Evolutionary conservation across 2,888 invertebrate genomes (phyloP).

Genomic region (Artemia sinica): DNA sequence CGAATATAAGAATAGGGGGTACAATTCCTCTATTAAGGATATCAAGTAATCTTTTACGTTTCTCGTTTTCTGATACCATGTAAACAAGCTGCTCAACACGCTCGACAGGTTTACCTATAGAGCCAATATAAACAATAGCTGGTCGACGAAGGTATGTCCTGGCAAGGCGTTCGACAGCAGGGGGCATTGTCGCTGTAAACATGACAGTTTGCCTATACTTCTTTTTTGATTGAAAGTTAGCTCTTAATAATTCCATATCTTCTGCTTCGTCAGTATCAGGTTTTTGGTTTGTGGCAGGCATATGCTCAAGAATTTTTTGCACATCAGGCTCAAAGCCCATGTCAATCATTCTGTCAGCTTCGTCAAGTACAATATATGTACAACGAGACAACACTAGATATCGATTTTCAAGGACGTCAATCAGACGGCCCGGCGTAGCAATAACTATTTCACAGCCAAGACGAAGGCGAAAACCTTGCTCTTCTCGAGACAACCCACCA

Average conservation of each 20-base stretch:
- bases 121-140: conserved; percentile 92
- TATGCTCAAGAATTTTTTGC: conserved; percentile 87
- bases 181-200: conserved; percentile 99
- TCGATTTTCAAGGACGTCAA: conserved; percentile 93
- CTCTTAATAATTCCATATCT: conserved; percentile 70
- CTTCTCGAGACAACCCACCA: conserved; percentile 91
- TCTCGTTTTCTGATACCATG: conserved; percentile 86
- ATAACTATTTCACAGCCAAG: conserved; percentile 99
- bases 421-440: conserved; percentile 96
- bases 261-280: conserved; percentile 97
- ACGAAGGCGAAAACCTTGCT: conserved; percentile 88
- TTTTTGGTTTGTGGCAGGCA: conserved; percentile 95
- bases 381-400: conserved; percentile 92
- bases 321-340: conserved; percentile 99
- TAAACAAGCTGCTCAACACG: conserved; percentile 92
- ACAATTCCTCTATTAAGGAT: conserved; percentile 75
- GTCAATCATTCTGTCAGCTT: conserved; percentile 99
- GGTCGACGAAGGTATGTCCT: conserved; percentile 84
- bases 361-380: conserved; percentile 88
- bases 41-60: conserved; percentile 86
- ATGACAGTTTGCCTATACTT: conserved; percentile 95
- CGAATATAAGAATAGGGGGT: conserved; percentile 97
- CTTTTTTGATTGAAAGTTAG: conserved; percentile 85
- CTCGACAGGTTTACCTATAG: conserved; percentile 90
- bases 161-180: conserved; percentile 89